These are phyloP conservation scores for Choloepus didactylus DNA, from an alignment of 2,797 vertebrate genomes.

Conservation along the genomic window DNA sequence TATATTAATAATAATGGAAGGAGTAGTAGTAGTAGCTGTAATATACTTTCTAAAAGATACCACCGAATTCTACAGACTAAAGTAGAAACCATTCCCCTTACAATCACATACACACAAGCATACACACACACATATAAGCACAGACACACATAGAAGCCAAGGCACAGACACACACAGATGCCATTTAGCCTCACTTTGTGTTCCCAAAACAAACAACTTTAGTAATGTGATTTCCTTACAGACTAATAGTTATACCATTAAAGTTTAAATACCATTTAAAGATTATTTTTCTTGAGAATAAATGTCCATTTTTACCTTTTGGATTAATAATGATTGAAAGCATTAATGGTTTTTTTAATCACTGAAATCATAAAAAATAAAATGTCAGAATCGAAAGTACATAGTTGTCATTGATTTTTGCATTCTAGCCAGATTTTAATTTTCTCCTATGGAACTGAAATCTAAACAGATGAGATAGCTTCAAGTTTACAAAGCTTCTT, in stretches of 20 bases:
- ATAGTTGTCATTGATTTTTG: background rate
- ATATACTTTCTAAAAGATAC: background rate
- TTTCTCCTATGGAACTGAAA: conserved; percentile 1
- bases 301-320: background rate
- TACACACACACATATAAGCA: background rate
- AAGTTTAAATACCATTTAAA: conserved; percentile 27
- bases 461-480: background rate
- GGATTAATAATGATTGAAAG: conserved; percentile 23
- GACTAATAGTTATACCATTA: background rate
- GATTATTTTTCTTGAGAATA: conserved; percentile 1
- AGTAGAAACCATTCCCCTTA: background rate
- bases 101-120: background rate
- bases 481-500: background rate
- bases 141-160: background rate
- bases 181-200: background rate
- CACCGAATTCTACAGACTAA: background rate
- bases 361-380: conserved; percentile 31
- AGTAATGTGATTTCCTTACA: background rate
- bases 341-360: background rate
- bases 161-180: background rate
- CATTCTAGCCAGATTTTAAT: background rate
- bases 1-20: background rate
- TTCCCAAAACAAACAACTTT: conserved; percentile 7
- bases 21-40: background rate
- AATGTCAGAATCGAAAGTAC: background rate